Percentiles rank a stretch among this genome's conserved stretches.
Evolutionary conservation across 2,797 vertebrate species (phyloP).

Genomic region (Pristis pectinata): DNA sequence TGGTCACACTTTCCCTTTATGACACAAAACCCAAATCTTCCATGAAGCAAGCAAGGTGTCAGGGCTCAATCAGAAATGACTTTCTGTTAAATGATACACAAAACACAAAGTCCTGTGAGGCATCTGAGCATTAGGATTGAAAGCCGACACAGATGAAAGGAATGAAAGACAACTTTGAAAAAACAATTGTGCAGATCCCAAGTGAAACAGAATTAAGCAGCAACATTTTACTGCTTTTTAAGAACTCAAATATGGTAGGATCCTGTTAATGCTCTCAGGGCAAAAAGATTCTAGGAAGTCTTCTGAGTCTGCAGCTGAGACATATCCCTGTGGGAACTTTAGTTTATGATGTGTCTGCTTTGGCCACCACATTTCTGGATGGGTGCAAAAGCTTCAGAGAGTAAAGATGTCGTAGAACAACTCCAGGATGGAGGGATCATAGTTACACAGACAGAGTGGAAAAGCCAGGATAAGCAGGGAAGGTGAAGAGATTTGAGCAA

Average conservation of each 20-base stretch:
- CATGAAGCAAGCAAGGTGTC: not conserved
- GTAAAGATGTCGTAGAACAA: too few species aligned
- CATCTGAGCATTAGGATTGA: not conserved
- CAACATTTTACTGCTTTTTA: not conserved
- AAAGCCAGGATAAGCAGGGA: too few species aligned
- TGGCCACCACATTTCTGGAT: too few species aligned
- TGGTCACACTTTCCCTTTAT: not conserved
- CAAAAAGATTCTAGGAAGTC: too few species aligned
- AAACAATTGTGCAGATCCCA: not conserved
- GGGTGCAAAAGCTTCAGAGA: too few species aligned
- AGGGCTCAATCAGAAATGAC: not conserved
- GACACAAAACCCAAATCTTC: not conserved
- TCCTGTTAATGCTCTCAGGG: too few species aligned
- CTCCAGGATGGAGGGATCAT: too few species aligned
- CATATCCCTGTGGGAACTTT: not conserved
- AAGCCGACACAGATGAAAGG: not conserved
- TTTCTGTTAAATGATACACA: not conserved
- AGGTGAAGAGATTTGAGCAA: not conserved
- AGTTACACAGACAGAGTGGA: too few species aligned
- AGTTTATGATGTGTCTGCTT: not conserved
- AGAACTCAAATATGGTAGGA: too few species aligned
- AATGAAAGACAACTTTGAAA: not conserved
- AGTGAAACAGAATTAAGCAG: not conserved
- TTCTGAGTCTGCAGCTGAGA: not conserved
- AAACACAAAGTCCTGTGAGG: not conserved